phyloP scores from a whole-genome alignment of 2,888 invertebrate species.

The Reticulitermes lucifugus region DNA sequence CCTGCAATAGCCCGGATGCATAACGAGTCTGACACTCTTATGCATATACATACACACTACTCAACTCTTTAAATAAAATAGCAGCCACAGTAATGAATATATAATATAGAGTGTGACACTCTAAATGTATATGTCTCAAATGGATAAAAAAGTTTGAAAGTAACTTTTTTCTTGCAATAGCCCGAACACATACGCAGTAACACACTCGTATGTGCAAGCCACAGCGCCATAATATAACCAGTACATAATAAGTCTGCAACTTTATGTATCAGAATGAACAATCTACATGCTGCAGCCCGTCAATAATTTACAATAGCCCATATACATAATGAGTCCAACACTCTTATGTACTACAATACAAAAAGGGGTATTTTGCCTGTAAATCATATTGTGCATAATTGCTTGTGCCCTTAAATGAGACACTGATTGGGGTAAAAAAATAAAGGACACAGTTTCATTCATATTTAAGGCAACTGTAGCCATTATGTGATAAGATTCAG shows the following conservation, averaged over 20 bases:
- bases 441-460: too few relatives aligned
- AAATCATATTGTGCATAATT: conserved; percentile 30
- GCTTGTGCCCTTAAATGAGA: too few relatives aligned
- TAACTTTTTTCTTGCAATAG: conserved; percentile 48
- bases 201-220: conserved; percentile 39
- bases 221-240: conserved; percentile 25
- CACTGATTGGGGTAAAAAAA: too few relatives aligned
- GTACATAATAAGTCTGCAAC: conserved; percentile 50
- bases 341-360: conserved; percentile 47
- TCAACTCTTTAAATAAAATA: conserved; percentile 45
- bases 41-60: conserved; percentile 43
- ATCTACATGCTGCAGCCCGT: conserved; percentile 40
- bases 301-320: conserved; percentile 49
- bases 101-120: conserved; percentile 49
- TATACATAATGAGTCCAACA: conserved; percentile 45
- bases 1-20: conserved; percentile 53
- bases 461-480: too few relatives aligned
- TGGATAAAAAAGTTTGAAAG: conserved; percentile 17
- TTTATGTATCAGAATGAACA: conserved; percentile 45
- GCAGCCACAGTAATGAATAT: conserved; percentile 48
- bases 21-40: conserved; percentile 50
- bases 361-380: conserved; percentile 37
- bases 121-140: conserved; percentile 48
- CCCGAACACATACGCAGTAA: conserved; percentile 42
- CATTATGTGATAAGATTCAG: too few relatives aligned